Base-by-base conservation (phyloP, 2,113 vertebrate species). In the Atrichornis clamosus region DNA sequence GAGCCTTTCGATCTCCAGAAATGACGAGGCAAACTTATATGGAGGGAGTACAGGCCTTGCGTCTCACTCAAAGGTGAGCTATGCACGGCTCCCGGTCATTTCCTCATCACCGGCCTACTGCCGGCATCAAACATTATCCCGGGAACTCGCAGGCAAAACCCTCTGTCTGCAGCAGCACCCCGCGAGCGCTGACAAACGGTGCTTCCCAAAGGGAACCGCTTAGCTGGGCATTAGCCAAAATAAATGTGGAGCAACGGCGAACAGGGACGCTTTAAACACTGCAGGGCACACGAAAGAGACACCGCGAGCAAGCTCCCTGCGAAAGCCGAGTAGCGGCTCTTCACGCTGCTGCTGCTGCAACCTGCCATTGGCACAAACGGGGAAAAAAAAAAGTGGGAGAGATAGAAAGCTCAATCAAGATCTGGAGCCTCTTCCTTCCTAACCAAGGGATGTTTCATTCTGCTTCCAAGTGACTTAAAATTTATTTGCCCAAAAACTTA, bases 401-500 rank as follows among this genome's bases (percentile, higher is more conserved):
- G 4, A 64, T 2, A 12, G 0, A 9, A 9, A 39, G 41, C 12
- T 32, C 17, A 0, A 15, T 28, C 15, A 21, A 47, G 15, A 63
- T 10, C 41, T 44, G 42, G 5, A 73, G 47, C 7, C 27, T 39
- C 22, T 8, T 73, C 26, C 26, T 58, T n/a, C 19, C 20, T 62
- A 77, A 67, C 26, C 23, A 60, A 46, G 4, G 2, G 27, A 60
- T 6, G 15, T 1, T 62, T 27, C 7, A 56, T 63, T 81, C 55
- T 39, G n/a, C 10, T 62, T 56, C 5, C 8, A 10, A 50, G 11
- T 8, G 5, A 60, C 24, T 59, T 6, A 15, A 11, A 74, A 86
- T 4, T 39, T 30, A 69, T 35, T 65, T 39, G 11, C 13, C 13
- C 17, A 8, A 16, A 47, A 68, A 60, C 11, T 52, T 20, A 33